Evolutionary conservation across 2,797 vertebrate species (phyloP).

Genomic region (Eospalax fontanierii): DNA sequence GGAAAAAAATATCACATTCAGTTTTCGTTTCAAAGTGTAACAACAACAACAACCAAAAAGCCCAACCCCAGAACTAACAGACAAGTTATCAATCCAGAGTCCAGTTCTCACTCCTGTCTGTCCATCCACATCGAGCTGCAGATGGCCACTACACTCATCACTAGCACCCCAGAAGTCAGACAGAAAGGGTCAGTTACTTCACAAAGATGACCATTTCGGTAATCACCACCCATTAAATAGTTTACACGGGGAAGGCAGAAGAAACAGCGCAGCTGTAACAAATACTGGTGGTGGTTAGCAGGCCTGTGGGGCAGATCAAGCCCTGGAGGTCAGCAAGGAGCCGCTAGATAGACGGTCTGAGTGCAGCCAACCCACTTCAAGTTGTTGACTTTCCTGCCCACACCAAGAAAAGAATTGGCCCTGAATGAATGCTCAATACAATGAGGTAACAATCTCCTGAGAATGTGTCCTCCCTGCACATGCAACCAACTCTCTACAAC

Average conservation of each 20-base stretch:
- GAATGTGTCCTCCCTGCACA: not conserved
- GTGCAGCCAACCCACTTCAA: constrained; percentile 14
- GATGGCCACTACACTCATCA: not conserved
- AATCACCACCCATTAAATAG: not conserved
- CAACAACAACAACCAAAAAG: not conserved
- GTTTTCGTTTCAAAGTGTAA: constrained; percentile 72
- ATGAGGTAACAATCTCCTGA: not conserved
- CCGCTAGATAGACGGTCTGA: not conserved
- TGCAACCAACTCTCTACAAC: constrained; percentile 10
- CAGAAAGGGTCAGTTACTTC: not conserved
- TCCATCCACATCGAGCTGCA: not conserved
- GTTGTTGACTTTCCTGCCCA: constrained; percentile 1
- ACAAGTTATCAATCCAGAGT: not conserved
- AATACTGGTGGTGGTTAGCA: not conserved
- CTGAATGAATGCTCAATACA: not conserved
- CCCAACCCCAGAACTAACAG: constrained; percentile 44
- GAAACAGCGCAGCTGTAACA: not conserved
- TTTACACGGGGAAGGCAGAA: not conserved
- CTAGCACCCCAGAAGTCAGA: not conserved
- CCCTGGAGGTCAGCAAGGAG: not conserved
- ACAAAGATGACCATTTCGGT: not conserved
- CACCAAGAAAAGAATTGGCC: not conserved
- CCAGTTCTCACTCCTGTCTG: not conserved
- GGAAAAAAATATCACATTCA: constrained; percentile 79
- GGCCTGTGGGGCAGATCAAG: not conserved